A percentile compares a stretch with the other conserved stretches of the same genome.
Conservation (phyloP, 1,140 invertebrate genomes). For the Lithobius niger region DNA sequence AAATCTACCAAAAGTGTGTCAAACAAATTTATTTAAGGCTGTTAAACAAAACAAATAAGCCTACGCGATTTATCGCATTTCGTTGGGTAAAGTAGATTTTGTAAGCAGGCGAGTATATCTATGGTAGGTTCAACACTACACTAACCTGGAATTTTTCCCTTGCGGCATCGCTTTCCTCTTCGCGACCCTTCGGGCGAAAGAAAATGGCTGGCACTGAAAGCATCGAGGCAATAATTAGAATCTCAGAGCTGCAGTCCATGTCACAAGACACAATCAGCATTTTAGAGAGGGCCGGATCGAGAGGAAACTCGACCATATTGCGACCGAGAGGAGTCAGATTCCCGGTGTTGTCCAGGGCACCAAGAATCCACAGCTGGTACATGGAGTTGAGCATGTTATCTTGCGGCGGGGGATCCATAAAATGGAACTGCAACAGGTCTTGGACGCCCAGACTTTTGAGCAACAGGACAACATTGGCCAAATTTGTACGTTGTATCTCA, state of each 20-base stretch:
- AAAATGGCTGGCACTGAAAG: slow-evolving; percentile 97
- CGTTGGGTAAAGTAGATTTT: no score
- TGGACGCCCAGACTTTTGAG: slow-evolving; percentile 92
- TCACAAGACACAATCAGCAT: slow-evolving; percentile 90
- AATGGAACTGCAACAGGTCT: slow-evolving; percentile 93
- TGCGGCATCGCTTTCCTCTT: slow-evolving; percentile 93
- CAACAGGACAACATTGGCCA: slow-evolving; percentile 94
- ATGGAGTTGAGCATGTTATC: slow-evolving; percentile 99
- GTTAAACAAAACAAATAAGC: no score
- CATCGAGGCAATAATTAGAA: slow-evolving; percentile 92
- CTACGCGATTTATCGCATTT: no score
- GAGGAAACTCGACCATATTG: slow-evolving; percentile 97
- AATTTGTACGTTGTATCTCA: slow-evolving; percentile 96
- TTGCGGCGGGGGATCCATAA: slow-evolving; percentile 98
- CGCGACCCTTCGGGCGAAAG: slow-evolving; percentile 93
- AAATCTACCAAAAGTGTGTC: no score
- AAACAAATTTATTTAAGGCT: no score
- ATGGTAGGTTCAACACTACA: no score
- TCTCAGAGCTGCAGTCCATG: slow-evolving; percentile 75
- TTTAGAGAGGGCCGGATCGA: slow-evolving; percentile 97
- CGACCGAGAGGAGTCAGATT: slow-evolving; percentile 74
- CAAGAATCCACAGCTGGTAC: slow-evolving; percentile 97
- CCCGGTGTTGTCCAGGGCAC: slow-evolving; percentile 93
- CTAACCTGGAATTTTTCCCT: slow-evolving; percentile 96
- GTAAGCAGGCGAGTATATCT: no score